Evolutionary conservation across 2,888 invertebrate genomes (phyloP).

Genomic region (Xanthorhoe designata): DNA sequence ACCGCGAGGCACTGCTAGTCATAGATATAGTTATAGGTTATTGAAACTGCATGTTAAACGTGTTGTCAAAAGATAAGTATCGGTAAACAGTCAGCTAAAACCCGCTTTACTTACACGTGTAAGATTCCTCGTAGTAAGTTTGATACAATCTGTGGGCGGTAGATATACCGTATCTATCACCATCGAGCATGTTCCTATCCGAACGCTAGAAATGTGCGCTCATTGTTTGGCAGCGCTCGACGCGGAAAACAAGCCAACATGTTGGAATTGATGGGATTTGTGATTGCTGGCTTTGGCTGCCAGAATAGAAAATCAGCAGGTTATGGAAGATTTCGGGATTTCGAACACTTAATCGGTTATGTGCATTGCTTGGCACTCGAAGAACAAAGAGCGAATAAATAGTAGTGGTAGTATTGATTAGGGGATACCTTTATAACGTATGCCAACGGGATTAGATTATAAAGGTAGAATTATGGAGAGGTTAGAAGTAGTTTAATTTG

Average conservation of each 20-base stretch:
- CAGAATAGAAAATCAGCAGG: slow-evolving; percentile 49
- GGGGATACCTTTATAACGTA: too few species aligned
- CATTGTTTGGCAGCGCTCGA: slow-evolving; percentile 72
- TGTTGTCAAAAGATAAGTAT: neutral
- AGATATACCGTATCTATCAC: slow-evolving; percentile 38
- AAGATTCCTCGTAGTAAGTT: slow-evolving; percentile 14
- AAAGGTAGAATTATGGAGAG: too few species aligned
- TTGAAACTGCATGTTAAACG: neutral
- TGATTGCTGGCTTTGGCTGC: slow-evolving; percentile 51
- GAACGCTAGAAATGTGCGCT: slow-evolving; percentile 49
- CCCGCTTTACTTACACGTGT: slow-evolving; percentile 20
- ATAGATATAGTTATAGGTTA: too few species aligned
- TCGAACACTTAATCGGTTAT: slow-evolving; percentile 29
- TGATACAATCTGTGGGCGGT: slow-evolving; percentile 18
- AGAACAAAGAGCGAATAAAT: slow-evolving; percentile 20
- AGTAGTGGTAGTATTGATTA: neutral
- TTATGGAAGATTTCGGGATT: slow-evolving; percentile 47
- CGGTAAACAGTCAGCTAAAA: slow-evolving; percentile 5
- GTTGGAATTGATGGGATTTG: slow-evolving; percentile 62
- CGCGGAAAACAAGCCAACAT: slow-evolving; percentile 65
- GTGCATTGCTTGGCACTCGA: slow-evolving; percentile 20
- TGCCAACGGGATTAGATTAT: too few species aligned
- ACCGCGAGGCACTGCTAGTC: too few species aligned
- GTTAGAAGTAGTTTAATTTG: too few species aligned
- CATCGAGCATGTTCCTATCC: slow-evolving; percentile 46